Conservation (phyloP, 35 echinoderm and acorn worm genomes). For the Strongylocentrotus purpuratus region DNA sequence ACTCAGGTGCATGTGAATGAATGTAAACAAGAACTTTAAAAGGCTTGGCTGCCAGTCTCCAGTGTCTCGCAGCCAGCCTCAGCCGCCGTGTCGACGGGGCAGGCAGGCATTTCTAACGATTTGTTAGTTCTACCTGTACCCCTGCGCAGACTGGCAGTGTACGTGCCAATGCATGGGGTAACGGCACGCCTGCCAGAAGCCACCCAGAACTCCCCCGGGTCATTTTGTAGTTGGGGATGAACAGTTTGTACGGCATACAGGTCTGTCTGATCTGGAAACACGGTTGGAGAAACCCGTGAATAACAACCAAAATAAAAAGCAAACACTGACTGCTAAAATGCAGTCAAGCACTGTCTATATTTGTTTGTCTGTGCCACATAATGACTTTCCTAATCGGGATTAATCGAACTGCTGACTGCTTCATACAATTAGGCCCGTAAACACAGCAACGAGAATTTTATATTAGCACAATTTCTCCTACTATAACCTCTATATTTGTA, state of each 20-base stretch:
- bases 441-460: not conserved
- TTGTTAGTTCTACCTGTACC: constrained; percentile 44
- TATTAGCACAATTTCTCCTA: not conserved
- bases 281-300: not conserved
- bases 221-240: not conserved
- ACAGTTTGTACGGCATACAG: not conserved
- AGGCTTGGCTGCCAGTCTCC: not conserved
- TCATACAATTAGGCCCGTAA: not conserved
- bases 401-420: not conserved
- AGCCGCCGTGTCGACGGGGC: not conserved
- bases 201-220: constrained; percentile 5
- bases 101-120: constrained; percentile 14
- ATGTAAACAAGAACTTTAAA: not conserved
- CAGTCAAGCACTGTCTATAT: not conserved
- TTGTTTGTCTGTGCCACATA: not conserved
- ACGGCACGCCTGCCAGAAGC: constrained; percentile 7
- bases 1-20: not conserved
- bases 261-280: not conserved
- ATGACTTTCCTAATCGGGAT: not conserved
- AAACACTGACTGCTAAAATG: not conserved
- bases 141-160: not conserved
- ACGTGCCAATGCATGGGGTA: constrained; percentile 39
- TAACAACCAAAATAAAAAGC: not conserved
- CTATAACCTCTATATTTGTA: not conserved
- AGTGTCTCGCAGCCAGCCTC: not conserved